These are phyloP conservation scores for Eriosoma lanigerum DNA, from an alignment of 1,140 invertebrate species.

Conservation along the genomic window DNA sequence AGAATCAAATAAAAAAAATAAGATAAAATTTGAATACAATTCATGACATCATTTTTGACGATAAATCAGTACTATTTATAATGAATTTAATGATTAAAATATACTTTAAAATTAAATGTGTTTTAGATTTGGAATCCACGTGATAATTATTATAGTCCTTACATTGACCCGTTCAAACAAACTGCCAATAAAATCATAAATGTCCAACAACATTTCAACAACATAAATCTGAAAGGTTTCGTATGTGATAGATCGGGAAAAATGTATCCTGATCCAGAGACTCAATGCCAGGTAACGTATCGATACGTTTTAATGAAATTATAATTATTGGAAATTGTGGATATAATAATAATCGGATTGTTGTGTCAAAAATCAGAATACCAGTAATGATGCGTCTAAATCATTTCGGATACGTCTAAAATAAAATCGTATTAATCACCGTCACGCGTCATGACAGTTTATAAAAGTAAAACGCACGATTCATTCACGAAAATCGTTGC, in stretches of 20 bases:
- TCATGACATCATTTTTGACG: too few relatives aligned
- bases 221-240: slow-evolving; percentile 51
- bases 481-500: too few relatives aligned
- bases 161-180: neutral
- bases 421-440: too few relatives aligned
- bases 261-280: slow-evolving; percentile 54
- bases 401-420: neutral
- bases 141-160: neutral
- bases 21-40: too few relatives aligned
- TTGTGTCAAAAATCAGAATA: neutral
- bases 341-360: neutral
- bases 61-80: too few relatives aligned
- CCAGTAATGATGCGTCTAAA: neutral
- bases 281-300: slow-evolving; percentile 55
- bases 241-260: slow-evolving; percentile 51
- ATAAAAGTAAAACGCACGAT: too few relatives aligned
- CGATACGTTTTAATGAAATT: neutral
- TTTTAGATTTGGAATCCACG: neutral
- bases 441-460: too few relatives aligned
- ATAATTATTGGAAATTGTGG: neutral
- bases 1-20: too few relatives aligned
- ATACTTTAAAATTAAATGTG: neutral
- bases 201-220: slow-evolving; percentile 4
- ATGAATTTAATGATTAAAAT: neutral
- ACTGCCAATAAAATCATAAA: neutral